Evolutionary conservation across 2,797 vertebrate species (phyloP), one percentile per base, ranked within the genome.

Genomic region (Myotis planiceps): DNA sequence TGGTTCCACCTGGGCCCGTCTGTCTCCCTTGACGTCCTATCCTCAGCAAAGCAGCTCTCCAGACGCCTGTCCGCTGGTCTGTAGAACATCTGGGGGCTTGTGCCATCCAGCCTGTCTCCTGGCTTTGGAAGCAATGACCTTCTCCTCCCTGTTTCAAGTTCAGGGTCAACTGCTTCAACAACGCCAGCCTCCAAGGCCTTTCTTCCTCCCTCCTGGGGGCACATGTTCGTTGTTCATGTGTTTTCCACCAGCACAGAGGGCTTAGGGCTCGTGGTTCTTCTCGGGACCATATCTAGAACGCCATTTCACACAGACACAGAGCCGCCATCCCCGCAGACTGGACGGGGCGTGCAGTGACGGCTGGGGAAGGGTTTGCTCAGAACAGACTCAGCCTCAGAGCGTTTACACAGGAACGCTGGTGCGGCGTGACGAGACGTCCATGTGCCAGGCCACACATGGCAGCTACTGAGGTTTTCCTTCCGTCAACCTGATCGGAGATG

Each of bases 341-440:
- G 6, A 25, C 7, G n/a, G 7, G 3, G 15, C 15, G 0, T 1
- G 12, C 8, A 25, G 19, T 1, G 25, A 32, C 9, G 29, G 42
- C 39, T 9, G 68, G 37, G 25, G 29, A 8, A 27, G 2, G 5
- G 6, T 25, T 65, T 13, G 18, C 3, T 34, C 3, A 25, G 83
- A n/a, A 16, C 6, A 63, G 18, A 21, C 1, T 0, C 23, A 8
- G 1, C 3, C 83, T 27, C 18, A 0, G n/a, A 25, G 13, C 12
- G 0, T 18, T 27, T 25, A 3, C 3, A 37, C 37, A 2, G 6
- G 55, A 32, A 25, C 14, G 39, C 6, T 0, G 49, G 27, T 60
- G 34, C 10, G 4, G 9, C 6, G 2, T 8, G 32, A 51, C 1
- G 8, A 66, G 14, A 12, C 32, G 25, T 6, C 60, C 2, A 0